Evolutionary conservation across 2,797 vertebrate species (phyloP).

Genomic region (Microcaecilia unicolor): DNA sequence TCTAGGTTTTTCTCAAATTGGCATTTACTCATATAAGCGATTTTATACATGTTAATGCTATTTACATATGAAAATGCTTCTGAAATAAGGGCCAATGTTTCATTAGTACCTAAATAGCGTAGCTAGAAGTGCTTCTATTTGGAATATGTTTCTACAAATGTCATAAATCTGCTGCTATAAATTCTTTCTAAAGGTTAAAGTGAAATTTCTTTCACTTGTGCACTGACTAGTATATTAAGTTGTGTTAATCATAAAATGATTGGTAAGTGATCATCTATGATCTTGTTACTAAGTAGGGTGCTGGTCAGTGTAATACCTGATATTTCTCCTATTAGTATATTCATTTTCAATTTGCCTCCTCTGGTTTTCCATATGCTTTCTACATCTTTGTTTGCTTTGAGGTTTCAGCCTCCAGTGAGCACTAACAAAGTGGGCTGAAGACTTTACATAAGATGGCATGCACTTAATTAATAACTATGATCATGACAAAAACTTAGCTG

Average conservation of each 20-base stretch:
- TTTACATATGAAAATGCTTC: too few relatives aligned
- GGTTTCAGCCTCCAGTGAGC: neutral
- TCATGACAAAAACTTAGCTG: neutral
- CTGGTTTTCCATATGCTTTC: neutral
- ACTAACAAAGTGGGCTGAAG: neutral
- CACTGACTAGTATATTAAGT: neutral
- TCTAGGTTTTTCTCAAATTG: too few relatives aligned
- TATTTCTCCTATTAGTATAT: conserved; percentile 3
- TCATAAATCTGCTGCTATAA: too few relatives aligned
- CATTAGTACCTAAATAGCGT: too few relatives aligned
- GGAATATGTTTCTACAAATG: too few relatives aligned
- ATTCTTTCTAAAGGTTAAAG: too few relatives aligned
- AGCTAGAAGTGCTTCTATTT: too few relatives aligned
- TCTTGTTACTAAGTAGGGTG: neutral
- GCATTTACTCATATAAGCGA: too few relatives aligned
- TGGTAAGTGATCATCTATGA: conserved; percentile 1
- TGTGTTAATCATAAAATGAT: neutral
- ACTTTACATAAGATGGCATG: neutral
- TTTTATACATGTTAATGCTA: too few relatives aligned
- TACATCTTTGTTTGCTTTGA: neutral
- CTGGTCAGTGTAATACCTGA: neutral
- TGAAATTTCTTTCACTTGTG: neutral
- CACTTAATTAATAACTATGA: neutral
- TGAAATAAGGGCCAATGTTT: too few relatives aligned
- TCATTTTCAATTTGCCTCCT: conserved; percentile 5